Evolutionary conservation across 2,797 vertebrate genomes (phyloP).

Genomic region (Rallus crepitans): DNA sequence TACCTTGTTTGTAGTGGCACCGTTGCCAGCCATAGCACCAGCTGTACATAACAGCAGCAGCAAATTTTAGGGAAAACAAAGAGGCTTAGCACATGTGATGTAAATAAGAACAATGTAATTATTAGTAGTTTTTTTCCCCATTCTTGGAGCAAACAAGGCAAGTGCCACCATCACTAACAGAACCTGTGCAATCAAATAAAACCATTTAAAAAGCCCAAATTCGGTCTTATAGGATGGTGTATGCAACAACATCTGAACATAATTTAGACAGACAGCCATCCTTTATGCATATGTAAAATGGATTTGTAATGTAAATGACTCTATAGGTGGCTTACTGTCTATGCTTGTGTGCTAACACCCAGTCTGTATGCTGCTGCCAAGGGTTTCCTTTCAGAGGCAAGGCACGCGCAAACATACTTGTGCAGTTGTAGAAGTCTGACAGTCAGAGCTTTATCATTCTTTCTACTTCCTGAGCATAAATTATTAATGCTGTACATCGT

Average conservation of each 20-base stretch:
- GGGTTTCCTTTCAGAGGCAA: background rate
- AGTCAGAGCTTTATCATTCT: background rate
- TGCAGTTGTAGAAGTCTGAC: background rate
- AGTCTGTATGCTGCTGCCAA: background rate
- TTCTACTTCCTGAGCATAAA: background rate
- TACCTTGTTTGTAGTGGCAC: background rate
- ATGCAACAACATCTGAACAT: background rate
- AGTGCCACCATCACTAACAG: background rate
- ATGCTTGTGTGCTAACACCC: background rate
- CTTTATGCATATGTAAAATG: rapidly evolving
- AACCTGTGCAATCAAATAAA: background rate
- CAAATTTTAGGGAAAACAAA: background rate
- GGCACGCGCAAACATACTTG: background rate
- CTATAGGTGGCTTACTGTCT: background rate
- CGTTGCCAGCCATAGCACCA: background rate
- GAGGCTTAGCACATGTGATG: background rate
- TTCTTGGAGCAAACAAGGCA: background rate
- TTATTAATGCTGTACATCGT: background rate
- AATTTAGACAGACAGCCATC: background rate
- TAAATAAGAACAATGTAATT: background rate
- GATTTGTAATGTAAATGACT: slow-evolving; percentile 6
- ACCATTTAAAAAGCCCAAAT: background rate
- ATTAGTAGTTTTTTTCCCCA: background rate
- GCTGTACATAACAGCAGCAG: background rate
- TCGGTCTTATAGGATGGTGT: too few relatives aligned